Evolutionary conservation across 2,113 vertebrate species (phyloP), one percentile per base, ranked within the genome.

Genomic region (Pangasianodon gigas): DNA sequence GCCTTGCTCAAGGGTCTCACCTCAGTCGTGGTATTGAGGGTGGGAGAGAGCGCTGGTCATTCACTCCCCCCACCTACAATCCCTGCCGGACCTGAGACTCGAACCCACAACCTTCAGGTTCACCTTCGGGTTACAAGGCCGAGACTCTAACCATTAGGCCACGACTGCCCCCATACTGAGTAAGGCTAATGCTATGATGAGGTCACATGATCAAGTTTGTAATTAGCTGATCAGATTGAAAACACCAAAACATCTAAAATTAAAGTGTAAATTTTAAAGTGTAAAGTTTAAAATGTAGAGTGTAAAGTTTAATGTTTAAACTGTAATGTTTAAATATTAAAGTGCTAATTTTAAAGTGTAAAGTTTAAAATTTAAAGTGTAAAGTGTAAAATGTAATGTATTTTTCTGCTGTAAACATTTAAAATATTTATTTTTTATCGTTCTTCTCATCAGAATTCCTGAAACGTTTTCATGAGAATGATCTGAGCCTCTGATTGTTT

Each of bases 401-500:
- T 32, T 32, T 69, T 69, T 69, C 11, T 69, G n/a, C 14, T 29
- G 29, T n/a, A 16, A 14, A 32, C 29, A 65, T 29, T 65, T 29
- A 29, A 29, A 26, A 44, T 77, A 48, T 75, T 75, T 44, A 6
- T 44, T 46, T 6, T 79, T 75, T 44, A 32, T n/a, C n/a, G 32
- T 1, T 13, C n/a, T 54, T n/a, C 26, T 54, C 29, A 81, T 79
- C 44, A 52, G 79, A 81, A 16, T 54, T 80, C 44, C 71, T 44
- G 71, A 75, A 2, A 79, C 9, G 21, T 52, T 82, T 82, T 82
- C 51, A 32, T 54, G 29, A 54, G 18, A 32, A 82, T 32, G 0
- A 54, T 54, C n/a, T 82, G 80, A 82, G 18, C n/a, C 52, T 82
- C 51, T 11, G 48, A 81, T 56, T 82, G 80, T 82, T 82, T 82